Base-by-base conservation (phyloP, 1,140 invertebrate species). In the Drosophila varians region DNA sequence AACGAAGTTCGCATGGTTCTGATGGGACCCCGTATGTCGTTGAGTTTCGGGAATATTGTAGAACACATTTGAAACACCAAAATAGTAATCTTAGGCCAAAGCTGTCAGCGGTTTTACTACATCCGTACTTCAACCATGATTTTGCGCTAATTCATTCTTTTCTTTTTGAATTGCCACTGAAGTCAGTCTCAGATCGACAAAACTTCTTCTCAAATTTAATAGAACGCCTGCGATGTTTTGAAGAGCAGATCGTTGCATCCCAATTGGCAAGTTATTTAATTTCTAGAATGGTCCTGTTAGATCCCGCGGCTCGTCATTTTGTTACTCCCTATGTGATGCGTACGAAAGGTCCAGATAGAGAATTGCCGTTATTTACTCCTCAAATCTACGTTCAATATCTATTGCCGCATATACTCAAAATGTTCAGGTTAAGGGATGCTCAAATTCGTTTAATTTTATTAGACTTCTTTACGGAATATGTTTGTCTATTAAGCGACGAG, bases 101-200 rank as follows among this genome's bases (percentile, higher is more conserved):
- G 43, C 91, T 96, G 40, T 92, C 93, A 11, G 92, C 93, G 16
- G 87, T 96, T 12, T 90, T 96, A 1, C 91, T 94, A 76, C 94
- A 97, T 91, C 92, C 93, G 14, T 96, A 96, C 90, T 96, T 96
- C 65, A 95, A 94, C 71, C 95, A 97, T 90, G 94, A 96, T 77
- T 97, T 97, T 89, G 94, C 97, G 64, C 92, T 93, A 14, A 96
- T 97, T 76, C 94, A 96, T 90, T 94, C 94, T 58, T 97, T 97
- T 92, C 91, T 98, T 1, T 94, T 94, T 72, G 95, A 96, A 84
- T 92, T 97, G 49, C 95, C 96, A 4, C 74, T 97, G 8, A 97
- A 97, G 91, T 93, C 92, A 54, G 94, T 95, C 69, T 91, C 92
- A 36, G 96, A 97, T 78, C 97, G 95, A 88, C 93, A 94, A 66